Evolutionary conservation across 2,888 invertebrate genomes (phyloP).

Genomic region (Nysson spinosus): DNA sequence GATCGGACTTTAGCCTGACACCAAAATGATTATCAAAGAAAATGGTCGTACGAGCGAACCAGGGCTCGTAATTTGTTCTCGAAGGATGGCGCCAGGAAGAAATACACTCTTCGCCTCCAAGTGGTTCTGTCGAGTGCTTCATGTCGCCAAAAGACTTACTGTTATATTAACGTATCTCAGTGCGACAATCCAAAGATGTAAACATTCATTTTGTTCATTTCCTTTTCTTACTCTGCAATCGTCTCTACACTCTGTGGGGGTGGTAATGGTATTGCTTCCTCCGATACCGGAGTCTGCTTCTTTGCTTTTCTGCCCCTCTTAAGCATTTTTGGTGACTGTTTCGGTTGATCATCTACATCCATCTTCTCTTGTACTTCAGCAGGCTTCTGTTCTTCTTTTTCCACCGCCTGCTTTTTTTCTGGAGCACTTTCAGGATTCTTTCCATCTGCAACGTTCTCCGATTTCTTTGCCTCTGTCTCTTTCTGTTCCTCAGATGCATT

Average conservation of each 20-base stretch:
- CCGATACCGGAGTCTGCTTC: conserved; percentile 67
- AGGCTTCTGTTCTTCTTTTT: conserved; percentile 20
- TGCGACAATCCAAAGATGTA: conserved; percentile 1
- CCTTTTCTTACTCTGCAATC: conserved; percentile 37
- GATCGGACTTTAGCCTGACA: conserved; percentile 15
- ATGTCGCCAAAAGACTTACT: background rate
- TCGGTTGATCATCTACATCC: conserved; percentile 33
- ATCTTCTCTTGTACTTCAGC: conserved; percentile 32
- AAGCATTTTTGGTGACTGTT: conserved; percentile 54
- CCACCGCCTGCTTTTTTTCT: conserved; percentile 47
- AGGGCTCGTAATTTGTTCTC: background rate
- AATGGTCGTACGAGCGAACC: background rate
- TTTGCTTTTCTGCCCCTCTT: conserved; percentile 69
- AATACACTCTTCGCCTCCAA: background rate
- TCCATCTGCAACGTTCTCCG: background rate
- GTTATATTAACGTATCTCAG: background rate
- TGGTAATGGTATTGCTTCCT: conserved; percentile 72
- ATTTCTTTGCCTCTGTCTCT: background rate
- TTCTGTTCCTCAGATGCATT: background rate
- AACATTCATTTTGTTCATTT: background rate
- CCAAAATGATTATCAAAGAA: conserved; percentile 5
- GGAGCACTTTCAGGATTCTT: background rate
- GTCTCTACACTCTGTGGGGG: conserved; percentile 56
- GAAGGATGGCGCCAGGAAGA: background rate
- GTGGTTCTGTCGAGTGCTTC: background rate